These are phyloP conservation scores for Xenopus laevis DNA, from an alignment of 2,113 vertebrate species.

Conservation along the genomic window DNA sequence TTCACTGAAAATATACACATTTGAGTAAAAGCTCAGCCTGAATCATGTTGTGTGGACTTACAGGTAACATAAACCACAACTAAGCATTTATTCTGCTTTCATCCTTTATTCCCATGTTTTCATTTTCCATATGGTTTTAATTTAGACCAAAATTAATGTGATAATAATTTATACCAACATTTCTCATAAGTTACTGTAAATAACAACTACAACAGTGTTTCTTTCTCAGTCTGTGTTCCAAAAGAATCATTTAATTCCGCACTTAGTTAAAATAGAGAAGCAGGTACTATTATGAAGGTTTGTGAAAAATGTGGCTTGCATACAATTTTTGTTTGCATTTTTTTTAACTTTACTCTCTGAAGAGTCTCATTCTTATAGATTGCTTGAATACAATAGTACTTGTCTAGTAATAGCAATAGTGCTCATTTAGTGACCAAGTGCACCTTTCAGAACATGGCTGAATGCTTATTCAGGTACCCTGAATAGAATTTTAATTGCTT, in stretches of 20 bases:
- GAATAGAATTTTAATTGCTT: neutral
- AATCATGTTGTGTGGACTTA: no score
- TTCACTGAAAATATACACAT: no score
- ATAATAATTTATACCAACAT: no score
- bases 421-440: conserved; percentile 10
- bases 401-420: no score
- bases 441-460: neutral
- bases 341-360: neutral
- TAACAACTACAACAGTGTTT: no score
- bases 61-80: no score
- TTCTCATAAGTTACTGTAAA: no score
- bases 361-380: neutral
- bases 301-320: neutral
- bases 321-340: neutral
- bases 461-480: conserved; percentile 3
- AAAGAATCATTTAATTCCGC: neutral
- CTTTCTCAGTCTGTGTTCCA: conserved; percentile 1
- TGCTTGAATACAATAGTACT: neutral
- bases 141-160: no score
- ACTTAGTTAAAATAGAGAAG: conserved; percentile 25
- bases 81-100: no score
- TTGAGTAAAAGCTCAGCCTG: no score
- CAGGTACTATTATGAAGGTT: neutral
- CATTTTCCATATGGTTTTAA: no score
- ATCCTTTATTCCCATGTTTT: no score